These are phyloP conservation scores for Drosophila sturtevanti DNA, from an alignment of 1,140 invertebrate genomes.

Conservation along the genomic window DNA sequence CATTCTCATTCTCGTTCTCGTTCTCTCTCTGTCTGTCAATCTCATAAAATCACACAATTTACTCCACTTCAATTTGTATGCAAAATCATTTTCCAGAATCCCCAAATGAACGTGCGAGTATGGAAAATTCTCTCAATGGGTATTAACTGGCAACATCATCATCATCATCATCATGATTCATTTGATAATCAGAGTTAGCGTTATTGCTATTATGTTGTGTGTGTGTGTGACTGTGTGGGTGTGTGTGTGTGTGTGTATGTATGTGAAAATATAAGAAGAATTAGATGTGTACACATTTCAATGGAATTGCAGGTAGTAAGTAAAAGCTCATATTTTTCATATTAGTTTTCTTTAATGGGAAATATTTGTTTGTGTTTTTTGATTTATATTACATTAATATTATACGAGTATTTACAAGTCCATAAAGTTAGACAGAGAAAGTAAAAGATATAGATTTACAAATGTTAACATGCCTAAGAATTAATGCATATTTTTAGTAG, in stretches of 20 bases:
- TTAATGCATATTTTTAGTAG: too few species aligned
- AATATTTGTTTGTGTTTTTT: neutral
- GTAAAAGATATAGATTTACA: too few species aligned
- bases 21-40: neutral
- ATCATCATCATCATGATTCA: neutral
- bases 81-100: slow-evolving; percentile 6
- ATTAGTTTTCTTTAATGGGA: slow-evolving; percentile 5
- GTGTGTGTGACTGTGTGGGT: neutral
- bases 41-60: slow-evolving; percentile 1
- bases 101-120: neutral
- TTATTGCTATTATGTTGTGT: neutral
- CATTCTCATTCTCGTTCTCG: too few species aligned
- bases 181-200: neutral
- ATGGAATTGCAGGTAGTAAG: slow-evolving; percentile 4
- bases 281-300: neutral
- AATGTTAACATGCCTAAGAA: too few species aligned
- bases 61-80: neutral
- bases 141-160: neutral
- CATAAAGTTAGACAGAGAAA: too few species aligned
- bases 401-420: too few species aligned
- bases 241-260: neutral
- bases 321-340: neutral
- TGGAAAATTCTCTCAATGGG: neutral
- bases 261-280: neutral
- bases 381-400: neutral